Conservation (phyloP, 2,888 invertebrate species). For the Taphrorychus bicolor region DNA sequence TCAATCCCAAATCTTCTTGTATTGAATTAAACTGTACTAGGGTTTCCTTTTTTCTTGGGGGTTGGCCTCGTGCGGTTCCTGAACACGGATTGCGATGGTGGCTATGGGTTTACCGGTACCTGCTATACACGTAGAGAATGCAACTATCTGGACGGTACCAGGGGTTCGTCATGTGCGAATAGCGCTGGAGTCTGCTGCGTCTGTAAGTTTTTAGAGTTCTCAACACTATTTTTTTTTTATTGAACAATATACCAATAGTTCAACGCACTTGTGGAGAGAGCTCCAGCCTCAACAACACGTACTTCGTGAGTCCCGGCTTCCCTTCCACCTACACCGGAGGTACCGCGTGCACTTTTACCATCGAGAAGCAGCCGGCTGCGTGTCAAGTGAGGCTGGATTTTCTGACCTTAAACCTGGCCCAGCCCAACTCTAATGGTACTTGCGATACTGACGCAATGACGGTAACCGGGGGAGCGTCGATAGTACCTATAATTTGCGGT, state of each 20-base stretch:
- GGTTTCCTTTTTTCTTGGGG: conserved; percentile 43
- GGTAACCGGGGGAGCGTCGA: conserved; percentile 72
- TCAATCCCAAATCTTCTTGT: neutral
- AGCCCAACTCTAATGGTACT: conserved; percentile 74
- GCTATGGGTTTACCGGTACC: conserved; percentile 73
- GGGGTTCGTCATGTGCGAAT: conserved; percentile 74
- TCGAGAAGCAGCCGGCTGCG: conserved; percentile 31
- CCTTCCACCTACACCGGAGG: conserved; percentile 75
- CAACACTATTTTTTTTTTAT: neutral
- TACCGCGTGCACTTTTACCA: conserved; percentile 71
- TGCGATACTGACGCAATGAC: conserved; percentile 75
- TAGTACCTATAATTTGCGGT: conserved; percentile 80
- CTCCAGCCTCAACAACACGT: conserved; percentile 80
- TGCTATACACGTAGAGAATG: conserved; percentile 80
- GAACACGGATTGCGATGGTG: conserved; percentile 71
- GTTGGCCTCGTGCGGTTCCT: conserved; percentile 72
- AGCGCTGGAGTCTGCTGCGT: conserved; percentile 82
- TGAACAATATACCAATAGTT: too few relatives aligned
- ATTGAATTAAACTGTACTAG: neutral
- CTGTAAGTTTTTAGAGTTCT: conserved; percentile 64
- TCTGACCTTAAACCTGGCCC: conserved; percentile 72
- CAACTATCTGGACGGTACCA: conserved; percentile 70
- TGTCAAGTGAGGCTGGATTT: conserved; percentile 74
- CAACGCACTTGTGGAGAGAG: conserved; percentile 74
- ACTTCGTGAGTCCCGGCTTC: conserved; percentile 81